These are phyloP conservation scores for Epinephelus malabaricus DNA, from an alignment of 2,797 vertebrate species.

Conservation along the genomic window DNA sequence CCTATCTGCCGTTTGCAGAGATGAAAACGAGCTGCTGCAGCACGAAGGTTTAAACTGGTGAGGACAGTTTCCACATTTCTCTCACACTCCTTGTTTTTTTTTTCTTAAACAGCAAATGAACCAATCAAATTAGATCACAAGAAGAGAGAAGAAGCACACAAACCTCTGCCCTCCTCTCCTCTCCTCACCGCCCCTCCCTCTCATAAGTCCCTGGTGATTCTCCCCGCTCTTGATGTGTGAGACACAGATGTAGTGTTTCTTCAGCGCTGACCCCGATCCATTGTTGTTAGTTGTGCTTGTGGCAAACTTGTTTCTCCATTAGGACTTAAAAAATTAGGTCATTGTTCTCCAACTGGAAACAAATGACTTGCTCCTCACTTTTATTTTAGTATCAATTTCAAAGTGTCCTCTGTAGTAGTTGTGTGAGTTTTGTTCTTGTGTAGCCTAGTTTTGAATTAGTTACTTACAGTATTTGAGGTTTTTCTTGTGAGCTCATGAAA, in stretches of 20 bases:
- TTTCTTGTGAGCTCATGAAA: neutral
- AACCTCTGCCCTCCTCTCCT: slow-evolving; percentile 37
- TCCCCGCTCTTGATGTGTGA: slow-evolving; percentile 68
- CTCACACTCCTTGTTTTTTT: slow-evolving; percentile 47
- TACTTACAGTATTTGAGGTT: neutral
- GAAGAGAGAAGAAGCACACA: slow-evolving; percentile 66
- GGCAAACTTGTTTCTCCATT: slow-evolving; percentile 71
- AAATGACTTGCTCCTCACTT: slow-evolving; percentile 56
- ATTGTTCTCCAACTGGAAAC: slow-evolving; percentile 70
- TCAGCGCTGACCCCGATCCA: slow-evolving; percentile 70
- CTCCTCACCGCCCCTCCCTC: slow-evolving; percentile 9
- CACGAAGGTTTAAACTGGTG: slow-evolving; percentile 86
- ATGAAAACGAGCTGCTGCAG: slow-evolving; percentile 83
- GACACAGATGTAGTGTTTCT: slow-evolving; percentile 66
- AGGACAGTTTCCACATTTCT: slow-evolving; percentile 81
- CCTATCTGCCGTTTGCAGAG: slow-evolving; percentile 82
- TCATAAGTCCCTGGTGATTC: slow-evolving; percentile 67
- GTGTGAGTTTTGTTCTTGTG: slow-evolving; percentile 40
- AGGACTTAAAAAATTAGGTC: slow-evolving; percentile 72
- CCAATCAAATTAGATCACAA: slow-evolving; percentile 76
- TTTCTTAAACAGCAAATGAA: slow-evolving; percentile 66
- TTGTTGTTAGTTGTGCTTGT: slow-evolving; percentile 76
- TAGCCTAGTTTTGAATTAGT: slow-evolving; percentile 51
- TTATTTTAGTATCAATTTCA: slow-evolving; percentile 59
- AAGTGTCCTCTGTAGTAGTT: slow-evolving; percentile 52